Conservation (phyloP, 2,888 invertebrate genomes). For the Mayetiola destructor region DNA sequence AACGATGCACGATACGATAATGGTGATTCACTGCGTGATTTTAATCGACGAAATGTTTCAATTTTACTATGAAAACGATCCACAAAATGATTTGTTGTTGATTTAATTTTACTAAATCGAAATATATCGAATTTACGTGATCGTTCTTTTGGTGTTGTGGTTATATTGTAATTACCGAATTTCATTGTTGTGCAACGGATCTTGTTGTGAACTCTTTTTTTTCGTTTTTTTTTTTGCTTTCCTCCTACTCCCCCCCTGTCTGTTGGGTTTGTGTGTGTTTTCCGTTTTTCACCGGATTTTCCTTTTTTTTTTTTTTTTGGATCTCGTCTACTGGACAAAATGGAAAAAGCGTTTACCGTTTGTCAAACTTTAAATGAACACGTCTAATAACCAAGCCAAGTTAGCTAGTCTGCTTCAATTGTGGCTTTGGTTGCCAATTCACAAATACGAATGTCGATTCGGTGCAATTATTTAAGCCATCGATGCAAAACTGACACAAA, state of each 20-base stretch:
- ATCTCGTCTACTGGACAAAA: no score
- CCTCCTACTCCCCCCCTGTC: background rate
- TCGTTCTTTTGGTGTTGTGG: conserved; percentile 29
- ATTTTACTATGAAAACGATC: conserved; percentile 29
- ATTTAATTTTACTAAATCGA: conserved; percentile 29
- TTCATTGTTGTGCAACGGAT: conserved; percentile 25
- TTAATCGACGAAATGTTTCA: conserved; percentile 19
- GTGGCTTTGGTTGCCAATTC: no score
- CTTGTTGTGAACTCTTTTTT: conserved; percentile 16
- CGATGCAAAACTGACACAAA: no score
- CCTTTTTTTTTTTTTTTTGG: background rate
- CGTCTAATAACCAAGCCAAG: no score
- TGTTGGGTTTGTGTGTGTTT: no score
- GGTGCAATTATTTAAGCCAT: no score
- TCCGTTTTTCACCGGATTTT: background rate
- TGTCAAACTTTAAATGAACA: no score
- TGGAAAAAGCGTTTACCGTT: no score
- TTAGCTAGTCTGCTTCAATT: no score
- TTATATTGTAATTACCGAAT: conserved; percentile 33
- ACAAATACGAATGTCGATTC: no score
- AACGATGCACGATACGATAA: conserved; percentile 32
- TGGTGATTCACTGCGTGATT: conserved; percentile 28
- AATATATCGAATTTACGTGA: conserved; percentile 20
- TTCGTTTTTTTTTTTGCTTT: background rate
- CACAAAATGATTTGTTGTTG: conserved; percentile 29